Conservation (phyloP, 2,113 vertebrate species). For the Paramormyrops kingsleyae region DNA sequence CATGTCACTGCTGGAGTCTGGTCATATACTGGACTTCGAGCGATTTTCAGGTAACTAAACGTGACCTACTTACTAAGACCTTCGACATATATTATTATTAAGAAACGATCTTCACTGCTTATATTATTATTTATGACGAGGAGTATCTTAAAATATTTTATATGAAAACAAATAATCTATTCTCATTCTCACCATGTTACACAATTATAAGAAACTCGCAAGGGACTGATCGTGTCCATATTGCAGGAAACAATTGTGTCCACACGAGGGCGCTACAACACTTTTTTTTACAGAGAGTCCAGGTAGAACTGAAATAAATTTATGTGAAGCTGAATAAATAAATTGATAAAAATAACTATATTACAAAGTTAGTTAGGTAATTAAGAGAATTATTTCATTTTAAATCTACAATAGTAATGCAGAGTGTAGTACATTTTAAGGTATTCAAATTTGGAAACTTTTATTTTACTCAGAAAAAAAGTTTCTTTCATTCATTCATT, state of each 20-base stretch:
- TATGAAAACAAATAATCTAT: not conserved
- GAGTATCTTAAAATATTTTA: not conserved
- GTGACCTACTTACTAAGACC: not conserved
- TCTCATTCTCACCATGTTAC: not conserved
- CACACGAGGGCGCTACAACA: not conserved
- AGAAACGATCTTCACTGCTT: not conserved
- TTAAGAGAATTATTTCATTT: not conserved
- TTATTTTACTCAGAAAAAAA: not conserved
- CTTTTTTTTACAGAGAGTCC: not conserved
- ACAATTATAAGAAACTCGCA: not conserved
- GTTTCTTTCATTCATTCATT: not conserved
- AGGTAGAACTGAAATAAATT: not conserved
- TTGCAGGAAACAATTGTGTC: not conserved
- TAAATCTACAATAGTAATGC: not conserved
- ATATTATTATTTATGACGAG: not conserved
- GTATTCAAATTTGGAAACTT: not conserved
- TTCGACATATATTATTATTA: not conserved
- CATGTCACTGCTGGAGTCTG: conserved; percentile 8
- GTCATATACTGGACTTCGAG: not conserved
- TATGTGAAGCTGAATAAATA: not conserved
- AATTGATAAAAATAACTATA: not conserved
- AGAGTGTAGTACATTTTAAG: not conserved
- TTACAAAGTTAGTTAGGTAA: not conserved
- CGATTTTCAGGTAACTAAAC: conserved; percentile 4
- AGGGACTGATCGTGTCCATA: not conserved